These are phyloP conservation scores for Seriola dumerili DNA, from an alignment of 2,113 vertebrate species.

Conservation along the genomic window DNA sequence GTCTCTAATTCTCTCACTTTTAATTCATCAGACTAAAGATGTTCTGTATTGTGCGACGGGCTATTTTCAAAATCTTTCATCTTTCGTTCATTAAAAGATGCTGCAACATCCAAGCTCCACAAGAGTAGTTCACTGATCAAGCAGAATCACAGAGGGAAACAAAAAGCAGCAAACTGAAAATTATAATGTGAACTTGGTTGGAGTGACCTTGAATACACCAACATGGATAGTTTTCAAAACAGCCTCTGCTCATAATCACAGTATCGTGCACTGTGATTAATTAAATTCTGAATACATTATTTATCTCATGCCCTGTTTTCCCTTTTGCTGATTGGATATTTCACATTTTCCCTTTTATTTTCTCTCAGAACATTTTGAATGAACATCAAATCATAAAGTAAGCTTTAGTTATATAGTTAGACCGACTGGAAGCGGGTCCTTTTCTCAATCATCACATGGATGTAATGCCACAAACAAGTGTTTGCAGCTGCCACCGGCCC, in stretches of 20 bases:
- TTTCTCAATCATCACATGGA: slow-evolving; percentile 59
- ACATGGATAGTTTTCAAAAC: not conserved
- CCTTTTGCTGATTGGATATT: slow-evolving; percentile 13
- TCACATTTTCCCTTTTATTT: not conserved
- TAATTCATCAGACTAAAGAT: not conserved
- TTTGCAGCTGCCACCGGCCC: slow-evolving; percentile 82
- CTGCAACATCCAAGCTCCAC: not conserved
- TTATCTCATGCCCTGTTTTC: not conserved
- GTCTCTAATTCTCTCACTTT: not conserved
- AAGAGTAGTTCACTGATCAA: not conserved
- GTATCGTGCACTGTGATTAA: not conserved
- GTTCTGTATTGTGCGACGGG: not conserved
- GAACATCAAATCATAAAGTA: not conserved
- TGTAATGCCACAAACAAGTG: slow-evolving; percentile 69
- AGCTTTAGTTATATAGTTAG: slow-evolving; percentile 12
- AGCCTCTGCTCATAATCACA: not conserved
- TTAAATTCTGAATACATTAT: not conserved
- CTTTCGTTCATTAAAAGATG: not conserved
- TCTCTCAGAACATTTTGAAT: not conserved
- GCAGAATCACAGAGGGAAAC: not conserved
- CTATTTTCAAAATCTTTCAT: not conserved
- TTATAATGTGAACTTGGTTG: not conserved
- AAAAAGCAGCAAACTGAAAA: not conserved
- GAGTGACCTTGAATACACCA: slow-evolving; percentile 29
- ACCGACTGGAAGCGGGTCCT: slow-evolving; percentile 8